A percentile compares a stretch with the other conserved stretches of the same genome.
Conservation (phyloP, 2,113 vertebrate species). For the Dunckerocampus dactyliophorus region DNA sequence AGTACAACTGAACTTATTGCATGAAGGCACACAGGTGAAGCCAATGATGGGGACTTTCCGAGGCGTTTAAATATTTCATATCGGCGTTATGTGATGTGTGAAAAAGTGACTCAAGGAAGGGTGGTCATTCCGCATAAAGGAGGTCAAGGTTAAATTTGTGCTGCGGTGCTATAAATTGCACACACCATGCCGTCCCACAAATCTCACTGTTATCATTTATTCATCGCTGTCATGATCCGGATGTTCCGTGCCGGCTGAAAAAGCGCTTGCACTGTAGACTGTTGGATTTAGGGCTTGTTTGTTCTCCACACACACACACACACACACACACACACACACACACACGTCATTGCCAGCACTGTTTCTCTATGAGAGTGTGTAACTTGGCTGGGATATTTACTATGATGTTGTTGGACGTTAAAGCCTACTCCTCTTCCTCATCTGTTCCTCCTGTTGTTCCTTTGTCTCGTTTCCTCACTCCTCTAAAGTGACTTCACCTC, state of each 20-base stretch:
- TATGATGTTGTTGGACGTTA: neutral
- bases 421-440: neutral
- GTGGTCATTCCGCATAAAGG: conserved; percentile 40
- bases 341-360: conserved; percentile 3
- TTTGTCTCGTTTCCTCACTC: neutral
- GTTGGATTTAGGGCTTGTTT: conserved; percentile 20
- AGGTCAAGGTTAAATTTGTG: conserved; percentile 64
- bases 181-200: conserved; percentile 9
- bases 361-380: neutral
- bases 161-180: conserved; percentile 46
- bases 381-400: conserved; percentile 5
- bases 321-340: neutral
- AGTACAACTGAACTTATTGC: neutral
- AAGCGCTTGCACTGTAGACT: conserved; percentile 11
- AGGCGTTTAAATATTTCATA: conserved; percentile 56
- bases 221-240: conserved; percentile 51
- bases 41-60: conserved; percentile 37
- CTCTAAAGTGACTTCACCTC: conserved; percentile 5
- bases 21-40: conserved; percentile 6
- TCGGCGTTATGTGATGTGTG: conserved; percentile 46
- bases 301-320: conserved; percentile 19
- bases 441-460: conserved; percentile 3
- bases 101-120: conserved; percentile 41
- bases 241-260: conserved; percentile 31
- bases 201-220: conserved; percentile 58